These are phyloP conservation scores for Albula glossodonta DNA, from an alignment of 2,113 vertebrate genomes.

Conservation along the genomic window DNA sequence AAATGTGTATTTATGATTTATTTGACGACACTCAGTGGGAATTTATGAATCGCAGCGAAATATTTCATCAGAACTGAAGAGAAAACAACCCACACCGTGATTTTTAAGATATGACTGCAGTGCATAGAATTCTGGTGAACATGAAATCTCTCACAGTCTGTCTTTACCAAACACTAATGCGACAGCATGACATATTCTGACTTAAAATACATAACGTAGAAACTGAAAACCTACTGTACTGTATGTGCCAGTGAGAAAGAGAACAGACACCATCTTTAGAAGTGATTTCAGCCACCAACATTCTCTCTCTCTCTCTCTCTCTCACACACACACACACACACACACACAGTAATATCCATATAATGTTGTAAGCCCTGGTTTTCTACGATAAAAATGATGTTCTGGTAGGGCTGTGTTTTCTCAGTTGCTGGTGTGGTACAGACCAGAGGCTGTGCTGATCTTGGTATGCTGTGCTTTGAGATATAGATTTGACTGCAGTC, in stretches of 20 bases:
- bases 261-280: slow-evolving; percentile 8
- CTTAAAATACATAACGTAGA: not conserved
- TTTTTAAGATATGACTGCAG: not conserved
- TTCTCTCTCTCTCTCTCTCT: not conserved
- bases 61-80: not conserved
- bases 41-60: not conserved
- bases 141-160: not conserved
- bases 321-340: too few species aligned
- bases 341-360: not conserved
- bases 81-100: not conserved
- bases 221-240: not conserved
- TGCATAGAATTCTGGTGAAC: not conserved
- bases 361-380: not conserved
- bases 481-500: slow-evolving; percentile 1
- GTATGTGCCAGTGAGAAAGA: not conserved
- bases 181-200: not conserved
- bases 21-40: not conserved
- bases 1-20: not conserved
- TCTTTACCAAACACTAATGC: not conserved
- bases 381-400: not conserved
- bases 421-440: not conserved
- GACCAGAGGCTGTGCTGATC: not conserved
- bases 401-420: not conserved
- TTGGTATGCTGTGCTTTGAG: not conserved
- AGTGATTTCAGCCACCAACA: not conserved